phyloP scores from a whole-genome alignment of 2,888 invertebrate genomes.

The Congeria kusceri region DNA sequence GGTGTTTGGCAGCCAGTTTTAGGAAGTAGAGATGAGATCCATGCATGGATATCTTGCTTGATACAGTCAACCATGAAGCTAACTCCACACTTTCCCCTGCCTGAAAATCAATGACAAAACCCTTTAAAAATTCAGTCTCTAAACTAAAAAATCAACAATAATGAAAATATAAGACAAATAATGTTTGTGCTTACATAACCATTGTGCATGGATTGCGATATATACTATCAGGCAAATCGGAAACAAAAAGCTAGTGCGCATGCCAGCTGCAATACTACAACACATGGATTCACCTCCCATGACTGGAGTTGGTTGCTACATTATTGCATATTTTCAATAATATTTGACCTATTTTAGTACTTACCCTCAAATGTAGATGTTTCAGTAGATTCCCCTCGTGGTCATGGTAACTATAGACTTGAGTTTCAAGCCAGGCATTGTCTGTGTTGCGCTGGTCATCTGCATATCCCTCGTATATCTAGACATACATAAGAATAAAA shows the following conservation, averaged over 20 bases:
- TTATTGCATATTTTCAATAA: too few relatives aligned
- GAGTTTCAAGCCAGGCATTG: conserved; percentile 99
- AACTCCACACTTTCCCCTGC: conserved; percentile 78
- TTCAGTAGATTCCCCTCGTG: conserved; percentile 90
- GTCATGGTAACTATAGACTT: conserved; percentile 97
- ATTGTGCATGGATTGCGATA: too few relatives aligned
- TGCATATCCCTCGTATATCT: conserved; percentile 95
- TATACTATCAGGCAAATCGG: too few relatives aligned
- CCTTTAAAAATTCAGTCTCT: too few relatives aligned
- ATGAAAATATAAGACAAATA: too few relatives aligned
- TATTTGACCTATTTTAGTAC: too few relatives aligned
- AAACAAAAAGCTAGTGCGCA: too few relatives aligned
- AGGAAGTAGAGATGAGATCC: conserved; percentile 78
- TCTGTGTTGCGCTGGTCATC: conserved; percentile 99
- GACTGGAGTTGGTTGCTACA: too few relatives aligned
- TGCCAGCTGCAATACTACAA: too few relatives aligned
- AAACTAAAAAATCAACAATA: too few relatives aligned
- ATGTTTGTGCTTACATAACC: too few relatives aligned
- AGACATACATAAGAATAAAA: conserved; percentile 9
- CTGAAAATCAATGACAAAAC: conserved; percentile 60
- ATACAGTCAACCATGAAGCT: conserved; percentile 77
- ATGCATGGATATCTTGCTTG: conserved; percentile 73
- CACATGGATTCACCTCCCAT: too few relatives aligned
- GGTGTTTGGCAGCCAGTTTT: conserved; percentile 73
- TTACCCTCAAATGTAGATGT: conserved; percentile 87